Percentiles rank a stretch among this genome's conserved stretches.
phyloP scores from a whole-genome alignment of 2,797 vertebrate species.

The Rhabdophis nuchalis region DNA sequence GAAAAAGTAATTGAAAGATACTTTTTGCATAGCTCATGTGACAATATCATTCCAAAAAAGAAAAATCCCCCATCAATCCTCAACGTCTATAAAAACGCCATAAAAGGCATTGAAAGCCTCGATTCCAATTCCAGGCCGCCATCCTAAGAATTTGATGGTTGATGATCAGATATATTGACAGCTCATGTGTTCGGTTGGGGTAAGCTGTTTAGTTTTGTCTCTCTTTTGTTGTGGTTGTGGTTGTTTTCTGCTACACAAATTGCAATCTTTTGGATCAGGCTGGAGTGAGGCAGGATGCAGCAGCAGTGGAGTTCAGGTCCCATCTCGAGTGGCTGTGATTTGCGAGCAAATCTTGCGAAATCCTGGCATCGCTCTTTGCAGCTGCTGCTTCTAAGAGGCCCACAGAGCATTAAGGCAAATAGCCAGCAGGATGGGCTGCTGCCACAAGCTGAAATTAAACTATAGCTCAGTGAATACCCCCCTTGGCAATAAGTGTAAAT shows the following conservation, averaged over 20 bases:
- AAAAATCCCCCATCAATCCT: not conserved
- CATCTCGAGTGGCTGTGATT: not conserved
- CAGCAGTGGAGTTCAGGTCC: not conserved
- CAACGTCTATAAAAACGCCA: not conserved
- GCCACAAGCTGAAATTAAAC: constrained; percentile 26
- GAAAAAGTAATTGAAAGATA: not conserved
- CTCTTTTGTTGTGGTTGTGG: no score
- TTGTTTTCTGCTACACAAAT: not conserved
- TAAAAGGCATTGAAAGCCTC: not conserved
- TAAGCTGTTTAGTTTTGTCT: not conserved
- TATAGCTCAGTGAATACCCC: constrained; percentile 14
- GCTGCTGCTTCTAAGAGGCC: constrained; percentile 16
- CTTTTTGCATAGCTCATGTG: not conserved
- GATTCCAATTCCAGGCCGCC: no score
- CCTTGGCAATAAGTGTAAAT: constrained; percentile 32
- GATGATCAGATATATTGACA: not conserved
- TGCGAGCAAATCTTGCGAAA: not conserved
- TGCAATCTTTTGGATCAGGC: not conserved
- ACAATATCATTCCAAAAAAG: not conserved
- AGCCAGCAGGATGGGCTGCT: constrained; percentile 17
- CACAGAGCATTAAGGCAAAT: constrained; percentile 24
- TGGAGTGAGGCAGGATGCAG: not conserved
- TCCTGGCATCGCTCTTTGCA: not conserved
- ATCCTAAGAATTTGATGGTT: not conserved
- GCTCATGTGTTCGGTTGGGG: not conserved